A percentile compares a stretch with the other conserved stretches of the same genome.
Conservation (phyloP, 2,888 invertebrate genomes). For the Leptothorax acervorum region DNA sequence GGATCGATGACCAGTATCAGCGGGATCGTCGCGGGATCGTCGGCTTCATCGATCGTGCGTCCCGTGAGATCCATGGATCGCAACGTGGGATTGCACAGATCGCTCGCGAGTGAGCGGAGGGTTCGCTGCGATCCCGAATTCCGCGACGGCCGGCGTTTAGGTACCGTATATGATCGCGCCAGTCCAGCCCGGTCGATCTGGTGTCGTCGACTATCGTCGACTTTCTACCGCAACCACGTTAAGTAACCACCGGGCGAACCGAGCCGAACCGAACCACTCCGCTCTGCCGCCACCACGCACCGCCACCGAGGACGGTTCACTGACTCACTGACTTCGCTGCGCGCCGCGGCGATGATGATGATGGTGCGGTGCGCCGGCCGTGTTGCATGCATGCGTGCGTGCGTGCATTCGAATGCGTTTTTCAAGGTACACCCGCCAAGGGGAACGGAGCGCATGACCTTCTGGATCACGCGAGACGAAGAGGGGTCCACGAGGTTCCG, state of each 20-base stretch:
- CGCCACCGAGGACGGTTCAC: conserved; percentile 64
- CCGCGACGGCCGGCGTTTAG: neutral
- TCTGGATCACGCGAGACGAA: conserved; percentile 39
- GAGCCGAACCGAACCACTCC: neutral
- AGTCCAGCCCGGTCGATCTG: conserved; percentile 4
- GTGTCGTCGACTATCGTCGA: conserved; percentile 53
- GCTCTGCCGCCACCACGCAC: neutral
- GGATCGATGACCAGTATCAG: neutral
- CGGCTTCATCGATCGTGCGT: conserved; percentile 27
- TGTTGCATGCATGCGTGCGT: conserved; percentile 30
- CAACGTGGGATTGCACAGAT: neutral
- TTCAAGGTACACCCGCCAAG: conserved; percentile 32
- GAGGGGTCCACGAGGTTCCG: neutral
- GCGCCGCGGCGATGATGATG: conserved; percentile 25
- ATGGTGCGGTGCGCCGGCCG: conserved; percentile 5
- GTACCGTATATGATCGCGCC: conserved; percentile 14
- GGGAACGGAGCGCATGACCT: conserved; percentile 41
- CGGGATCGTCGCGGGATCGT: conserved; percentile 1
- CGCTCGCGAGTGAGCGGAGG: neutral
- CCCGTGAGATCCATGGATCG: conserved; percentile 58
- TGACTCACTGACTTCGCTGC: conserved; percentile 62
- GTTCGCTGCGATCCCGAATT: neutral
- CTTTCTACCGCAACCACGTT: conserved; percentile 70
- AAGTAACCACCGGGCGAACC: conserved; percentile 64
- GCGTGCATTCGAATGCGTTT: conserved; percentile 38